Conservation (phyloP, 2,113 vertebrate genomes). For the Myrmophylax atrothorax region DNA sequence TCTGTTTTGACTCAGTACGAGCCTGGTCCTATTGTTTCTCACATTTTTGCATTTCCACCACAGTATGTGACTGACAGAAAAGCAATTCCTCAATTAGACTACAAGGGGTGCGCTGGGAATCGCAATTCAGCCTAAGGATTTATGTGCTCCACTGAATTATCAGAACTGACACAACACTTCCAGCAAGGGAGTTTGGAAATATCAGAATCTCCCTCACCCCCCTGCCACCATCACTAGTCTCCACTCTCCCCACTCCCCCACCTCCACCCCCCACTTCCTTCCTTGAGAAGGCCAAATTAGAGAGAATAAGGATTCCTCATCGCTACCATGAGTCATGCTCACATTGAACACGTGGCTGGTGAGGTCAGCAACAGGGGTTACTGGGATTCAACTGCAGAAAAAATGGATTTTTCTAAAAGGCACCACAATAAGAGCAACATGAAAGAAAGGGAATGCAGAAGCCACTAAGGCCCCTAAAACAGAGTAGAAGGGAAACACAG, state of each 20-base stretch:
- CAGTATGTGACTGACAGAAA: conserved; percentile 28
- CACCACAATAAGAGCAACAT: not conserved
- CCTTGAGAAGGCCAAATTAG: conserved; percentile 4
- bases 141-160: conserved; percentile 25
- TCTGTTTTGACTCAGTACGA: conserved; percentile 21
- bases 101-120: conserved; percentile 50
- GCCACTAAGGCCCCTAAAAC: not conserved
- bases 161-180: conserved; percentile 45
- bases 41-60: conserved; percentile 50
- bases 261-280: not conserved
- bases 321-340: conserved; percentile 47
- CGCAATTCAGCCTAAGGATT: not conserved
- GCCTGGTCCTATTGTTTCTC: conserved; percentile 50
- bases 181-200: conserved; percentile 60
- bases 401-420: not conserved
- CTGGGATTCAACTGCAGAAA: not conserved
- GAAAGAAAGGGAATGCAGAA: conserved; percentile 20
- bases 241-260: not conserved
- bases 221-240: not conserved
- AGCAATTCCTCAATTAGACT: conserved; percentile 29
- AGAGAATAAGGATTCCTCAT: conserved; percentile 26
- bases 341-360: conserved; percentile 9
- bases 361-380: conserved; percentile 36
- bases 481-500: not conserved
- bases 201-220: conserved; percentile 14